Conservation (phyloP, 1,140 invertebrate species). For the Daktulosphaira vitifoliae region DNA sequence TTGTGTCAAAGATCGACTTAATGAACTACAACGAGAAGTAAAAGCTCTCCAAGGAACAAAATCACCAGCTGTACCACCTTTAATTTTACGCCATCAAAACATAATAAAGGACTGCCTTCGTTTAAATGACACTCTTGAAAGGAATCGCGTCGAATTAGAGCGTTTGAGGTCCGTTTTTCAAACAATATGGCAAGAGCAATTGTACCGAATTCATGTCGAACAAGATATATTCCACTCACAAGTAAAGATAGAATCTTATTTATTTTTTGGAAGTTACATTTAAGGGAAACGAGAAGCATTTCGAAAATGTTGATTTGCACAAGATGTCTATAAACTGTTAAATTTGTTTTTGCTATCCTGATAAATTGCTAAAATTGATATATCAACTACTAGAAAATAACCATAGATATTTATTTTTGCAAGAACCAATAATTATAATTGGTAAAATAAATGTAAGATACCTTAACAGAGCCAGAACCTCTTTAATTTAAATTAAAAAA, state of each 20-base stretch:
- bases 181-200: slow-evolving; percentile 58
- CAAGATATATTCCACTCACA: slow-evolving; percentile 59
- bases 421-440: too few relatives aligned
- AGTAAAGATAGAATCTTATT: slow-evolving; percentile 44
- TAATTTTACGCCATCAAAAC: slow-evolving; percentile 50
- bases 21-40: slow-evolving; percentile 55
- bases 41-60: slow-evolving; percentile 47
- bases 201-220: slow-evolving; percentile 58
- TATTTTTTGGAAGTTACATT: too few relatives aligned
- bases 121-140: slow-evolving; percentile 54
- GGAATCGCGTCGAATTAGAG: slow-evolving; percentile 56
- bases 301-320: too few relatives aligned
- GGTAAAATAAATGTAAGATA: too few relatives aligned
- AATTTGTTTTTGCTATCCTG: too few relatives aligned
- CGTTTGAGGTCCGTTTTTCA: slow-evolving; percentile 54
- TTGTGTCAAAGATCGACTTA: slow-evolving; percentile 54
- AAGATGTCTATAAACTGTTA: too few relatives aligned
- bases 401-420: too few relatives aligned
- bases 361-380: too few relatives aligned
- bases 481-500: too few relatives aligned
- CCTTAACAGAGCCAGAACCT: too few relatives aligned
- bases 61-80: slow-evolving; percentile 48
- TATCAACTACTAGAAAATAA: too few relatives aligned
- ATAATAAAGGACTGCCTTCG: slow-evolving; percentile 53
- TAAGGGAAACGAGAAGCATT: too few relatives aligned